Evolutionary conservation across 1,140 invertebrate species (phyloP).

Genomic region (Forficula auricularia): DNA sequence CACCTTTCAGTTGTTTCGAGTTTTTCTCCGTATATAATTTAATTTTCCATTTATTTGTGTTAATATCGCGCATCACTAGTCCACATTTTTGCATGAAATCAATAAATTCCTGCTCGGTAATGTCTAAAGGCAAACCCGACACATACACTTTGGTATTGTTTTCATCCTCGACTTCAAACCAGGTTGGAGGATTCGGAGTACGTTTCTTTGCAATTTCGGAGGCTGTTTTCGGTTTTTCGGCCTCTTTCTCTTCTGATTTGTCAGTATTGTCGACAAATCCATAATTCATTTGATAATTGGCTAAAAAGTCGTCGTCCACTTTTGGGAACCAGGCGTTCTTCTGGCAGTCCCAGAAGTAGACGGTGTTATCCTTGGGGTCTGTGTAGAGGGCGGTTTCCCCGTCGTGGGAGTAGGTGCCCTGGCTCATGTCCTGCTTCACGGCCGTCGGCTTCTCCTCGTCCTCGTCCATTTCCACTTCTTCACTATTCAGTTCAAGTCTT

Average conservation of each 20-base stretch:
- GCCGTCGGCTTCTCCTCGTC: slow-evolving; percentile 18
- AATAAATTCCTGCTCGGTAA: slow-evolving; percentile 75
- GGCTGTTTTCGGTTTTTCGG: slow-evolving; percentile 19
- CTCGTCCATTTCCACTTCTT: slow-evolving; percentile 14
- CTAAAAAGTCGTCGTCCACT: slow-evolving; percentile 93
- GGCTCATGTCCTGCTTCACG: slow-evolving; percentile 24
- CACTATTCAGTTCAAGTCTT: slow-evolving; percentile 22
- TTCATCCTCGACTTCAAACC: slow-evolving; percentile 88
- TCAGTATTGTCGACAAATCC: slow-evolving; percentile 43
- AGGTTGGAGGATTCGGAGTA: slow-evolving; percentile 37
- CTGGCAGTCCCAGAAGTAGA: slow-evolving; percentile 77
- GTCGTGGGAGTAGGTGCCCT: slow-evolving; percentile 45
- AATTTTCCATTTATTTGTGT: slow-evolving; percentile 70
- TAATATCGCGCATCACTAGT: slow-evolving; percentile 76
- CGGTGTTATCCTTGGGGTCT: slow-evolving; percentile 67
- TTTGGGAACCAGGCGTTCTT: slow-evolving; percentile 94
- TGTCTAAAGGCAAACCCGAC: slow-evolving; percentile 72
- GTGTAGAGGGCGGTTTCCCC: slow-evolving; percentile 62
- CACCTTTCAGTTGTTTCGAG: slow-evolving; percentile 78
- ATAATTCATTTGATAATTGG: slow-evolving; percentile 88
- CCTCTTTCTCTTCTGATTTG: slow-evolving; percentile 11
- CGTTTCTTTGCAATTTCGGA: slow-evolving; percentile 22
- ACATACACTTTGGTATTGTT: slow-evolving; percentile 97
- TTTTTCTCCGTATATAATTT: slow-evolving; percentile 79
- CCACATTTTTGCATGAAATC: slow-evolving; percentile 93